phyloP scores from a whole-genome alignment of 2,888 invertebrate species.

The Tenodera sinensis region DNA sequence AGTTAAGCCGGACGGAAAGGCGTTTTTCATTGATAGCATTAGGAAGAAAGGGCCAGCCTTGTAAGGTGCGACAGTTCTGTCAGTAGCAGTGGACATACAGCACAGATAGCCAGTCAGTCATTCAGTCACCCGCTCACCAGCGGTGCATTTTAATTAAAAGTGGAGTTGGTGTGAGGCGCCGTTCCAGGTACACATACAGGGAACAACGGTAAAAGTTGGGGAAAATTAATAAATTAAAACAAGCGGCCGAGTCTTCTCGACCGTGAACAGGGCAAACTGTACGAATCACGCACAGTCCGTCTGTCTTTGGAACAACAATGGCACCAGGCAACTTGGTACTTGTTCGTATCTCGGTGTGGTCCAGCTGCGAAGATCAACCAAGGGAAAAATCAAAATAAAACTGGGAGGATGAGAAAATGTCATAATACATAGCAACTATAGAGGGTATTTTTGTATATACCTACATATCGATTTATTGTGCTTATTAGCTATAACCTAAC shows the following conservation, averaged over 20 bases:
- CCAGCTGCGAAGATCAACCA: not conserved
- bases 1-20: too few relatives aligned
- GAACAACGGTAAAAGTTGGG: slow-evolving; percentile 22
- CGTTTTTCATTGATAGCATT: too few relatives aligned
- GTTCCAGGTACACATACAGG: slow-evolving; percentile 16
- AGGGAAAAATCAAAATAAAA: too few relatives aligned
- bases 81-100: not conserved
- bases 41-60: too few relatives aligned
- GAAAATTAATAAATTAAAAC: slow-evolving; percentile 28
- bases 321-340: not conserved
- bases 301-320: not conserved
- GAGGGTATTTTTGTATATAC: too few relatives aligned
- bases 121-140: not conserved
- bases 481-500: too few relatives aligned
- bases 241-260: slow-evolving; percentile 9
- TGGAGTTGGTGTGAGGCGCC: slow-evolving; percentile 39
- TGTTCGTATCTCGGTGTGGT: not conserved
- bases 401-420: too few relatives aligned
- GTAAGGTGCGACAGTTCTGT: not conserved
- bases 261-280: slow-evolving; percentile 23
- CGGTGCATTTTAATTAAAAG: slow-evolving; percentile 34
- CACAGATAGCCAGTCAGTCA: not conserved
- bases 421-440: too few relatives aligned
- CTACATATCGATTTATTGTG: too few relatives aligned
- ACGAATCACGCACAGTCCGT: slow-evolving; percentile 14